These are phyloP conservation scores for Philopotamus ludificatus DNA, from an alignment of 1,140 invertebrate species.

Conservation along the genomic window DNA sequence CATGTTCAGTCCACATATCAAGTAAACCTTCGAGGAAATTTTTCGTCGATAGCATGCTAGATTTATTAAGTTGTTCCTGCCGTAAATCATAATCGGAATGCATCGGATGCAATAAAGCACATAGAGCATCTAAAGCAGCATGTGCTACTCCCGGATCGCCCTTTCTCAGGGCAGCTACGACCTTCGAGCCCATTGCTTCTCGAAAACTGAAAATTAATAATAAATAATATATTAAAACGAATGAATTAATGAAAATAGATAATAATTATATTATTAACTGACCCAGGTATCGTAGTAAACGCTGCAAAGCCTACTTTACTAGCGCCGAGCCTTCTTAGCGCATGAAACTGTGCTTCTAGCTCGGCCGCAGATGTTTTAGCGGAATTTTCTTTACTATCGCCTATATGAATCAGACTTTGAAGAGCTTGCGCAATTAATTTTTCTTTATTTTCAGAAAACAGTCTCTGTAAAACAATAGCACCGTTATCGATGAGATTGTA, in stretches of 20 bases:
- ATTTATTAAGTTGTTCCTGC: constrained; percentile 98
- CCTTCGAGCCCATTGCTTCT: constrained; percentile 88
- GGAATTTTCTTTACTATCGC: constrained; percentile 66
- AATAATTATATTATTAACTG: constrained; percentile 40
- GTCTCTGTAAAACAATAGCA: constrained; percentile 58
- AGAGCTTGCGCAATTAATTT: constrained; percentile 87
- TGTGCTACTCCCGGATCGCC: constrained; percentile 90
- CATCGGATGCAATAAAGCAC: constrained; percentile 98
- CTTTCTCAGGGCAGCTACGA: constrained; percentile 87
- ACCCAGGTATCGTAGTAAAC: constrained; percentile 89
- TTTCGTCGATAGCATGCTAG: constrained; percentile 87
- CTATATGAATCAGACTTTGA: constrained; percentile 73
- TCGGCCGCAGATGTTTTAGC: constrained; percentile 65
- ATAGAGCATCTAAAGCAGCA: constrained; percentile 95
- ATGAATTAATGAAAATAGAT: constrained; percentile 7
- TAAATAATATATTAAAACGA: constrained; percentile 1
- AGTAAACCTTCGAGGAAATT: constrained; percentile 91
- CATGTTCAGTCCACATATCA: constrained; percentile 93
- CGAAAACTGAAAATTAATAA: constrained; percentile 68
- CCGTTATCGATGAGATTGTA: too few relatives aligned
- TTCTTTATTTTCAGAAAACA: constrained; percentile 99
- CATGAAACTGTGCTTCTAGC: constrained; percentile 92
- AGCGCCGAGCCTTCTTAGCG: constrained; percentile 86
- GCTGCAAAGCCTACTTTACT: constrained; percentile 97
- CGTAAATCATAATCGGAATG: constrained; percentile 92